Evolutionary conservation across 2,113 vertebrate genomes (phyloP).

Genomic region (Xerus inauris): DNA sequence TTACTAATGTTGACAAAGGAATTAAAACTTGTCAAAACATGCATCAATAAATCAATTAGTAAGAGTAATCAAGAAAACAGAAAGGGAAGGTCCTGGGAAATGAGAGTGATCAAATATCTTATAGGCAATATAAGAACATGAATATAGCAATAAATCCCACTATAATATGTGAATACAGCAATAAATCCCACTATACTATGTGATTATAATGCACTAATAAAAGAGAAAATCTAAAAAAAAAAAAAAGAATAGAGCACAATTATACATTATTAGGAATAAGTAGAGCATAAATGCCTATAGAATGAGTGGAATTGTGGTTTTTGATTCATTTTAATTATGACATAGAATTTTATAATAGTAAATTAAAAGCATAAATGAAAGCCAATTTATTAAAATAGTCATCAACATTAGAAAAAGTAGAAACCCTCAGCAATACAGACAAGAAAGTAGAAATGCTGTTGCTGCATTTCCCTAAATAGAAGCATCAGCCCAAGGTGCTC

Average conservation of each 20-base stretch:
- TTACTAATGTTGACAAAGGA: neutral
- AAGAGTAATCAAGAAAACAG: neutral
- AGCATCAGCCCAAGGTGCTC: neutral
- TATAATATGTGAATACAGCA: too few species aligned
- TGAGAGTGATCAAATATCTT: too few species aligned
- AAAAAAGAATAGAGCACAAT: neutral
- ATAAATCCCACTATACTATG: too few species aligned
- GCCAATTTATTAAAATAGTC: neutral
- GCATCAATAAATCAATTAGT: neutral
- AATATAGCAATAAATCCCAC: too few species aligned
- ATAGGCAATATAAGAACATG: too few species aligned
- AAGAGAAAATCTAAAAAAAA: too few species aligned
- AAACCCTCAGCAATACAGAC: neutral
- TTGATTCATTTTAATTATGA: neutral
- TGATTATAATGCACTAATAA: too few species aligned
- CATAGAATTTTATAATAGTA: neutral
- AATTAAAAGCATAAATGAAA: neutral
- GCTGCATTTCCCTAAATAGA: neutral
- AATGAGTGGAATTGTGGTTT: neutral
- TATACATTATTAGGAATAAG: neutral
- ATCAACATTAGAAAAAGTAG: neutral
- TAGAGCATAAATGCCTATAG: neutral
- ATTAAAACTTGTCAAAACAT: neutral
- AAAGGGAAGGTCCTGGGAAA: too few species aligned
- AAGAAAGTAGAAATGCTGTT: neutral